Evolutionary conservation across 2,113 vertebrate genomes (phyloP), one percentile per base, ranked within the genome.

Genomic region (Pluvianellus socialis): DNA sequence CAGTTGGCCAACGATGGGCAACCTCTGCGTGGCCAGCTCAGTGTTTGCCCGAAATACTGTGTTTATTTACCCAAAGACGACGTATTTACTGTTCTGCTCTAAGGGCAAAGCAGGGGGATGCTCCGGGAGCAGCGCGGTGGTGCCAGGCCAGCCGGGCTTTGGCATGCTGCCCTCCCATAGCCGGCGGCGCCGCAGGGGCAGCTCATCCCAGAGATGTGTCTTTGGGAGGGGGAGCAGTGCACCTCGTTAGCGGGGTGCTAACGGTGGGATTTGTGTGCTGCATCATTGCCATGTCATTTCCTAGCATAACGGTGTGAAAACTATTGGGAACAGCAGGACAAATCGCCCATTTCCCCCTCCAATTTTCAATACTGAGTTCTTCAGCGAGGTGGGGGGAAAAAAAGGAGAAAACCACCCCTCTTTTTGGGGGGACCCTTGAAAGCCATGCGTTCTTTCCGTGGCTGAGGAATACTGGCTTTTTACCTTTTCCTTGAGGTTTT

Each of bases 291-390:
- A 79, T 79, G 81, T 95, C 21, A 56, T 94, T 88, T 96, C 92
- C 76, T 38, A 47, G 14, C 5, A 2, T 87, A 76, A 63, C 80
- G 2, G 4, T 81, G 30, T 67, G 89, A 96, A 89, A 95, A 91
- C 70, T 86, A 20, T 73, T 68, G 49, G 67, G 79, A 96, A 58
- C 91, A 96, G 77, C 80, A 67, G 94, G 90, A 93, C 76, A 76
- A 88, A 86, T 74, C 8, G 2, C 20, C 10, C 12, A 5, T 96
- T 96, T 94, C 22, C 15, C 53, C 14, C 17, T 85, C 35, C 9
- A 15, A 35, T 59, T 89, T 77, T 87, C 45, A 62, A 55, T 85
- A 33, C 26, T 67, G 40, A 61, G 30, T 7, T 44, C 35, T 47
- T 44, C 7, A 42, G 27, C 0, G 2, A 40, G 35, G 32, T 15